Conservation (phyloP, 92 coral and sea anemone genomes). For the Phenganax stokvisi region DNA sequence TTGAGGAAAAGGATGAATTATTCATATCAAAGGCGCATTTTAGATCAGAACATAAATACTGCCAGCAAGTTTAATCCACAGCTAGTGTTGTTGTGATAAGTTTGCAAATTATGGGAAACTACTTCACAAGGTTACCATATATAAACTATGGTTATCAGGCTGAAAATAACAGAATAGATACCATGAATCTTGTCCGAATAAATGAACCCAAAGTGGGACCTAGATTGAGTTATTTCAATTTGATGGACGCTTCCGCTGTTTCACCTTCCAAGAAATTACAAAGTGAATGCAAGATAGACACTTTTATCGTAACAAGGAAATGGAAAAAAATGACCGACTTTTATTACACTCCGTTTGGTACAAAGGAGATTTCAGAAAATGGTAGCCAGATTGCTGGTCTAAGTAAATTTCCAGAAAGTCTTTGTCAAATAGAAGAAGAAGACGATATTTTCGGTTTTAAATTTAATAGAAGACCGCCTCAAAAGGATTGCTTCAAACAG, state of each 20-base stretch:
- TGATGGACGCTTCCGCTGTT: background rate
- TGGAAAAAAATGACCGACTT: background rate
- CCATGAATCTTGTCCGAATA: background rate
- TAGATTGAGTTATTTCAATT: background rate
- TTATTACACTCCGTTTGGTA: background rate
- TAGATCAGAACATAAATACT: background rate
- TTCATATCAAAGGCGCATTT: background rate
- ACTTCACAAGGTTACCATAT: constrained; percentile 8
- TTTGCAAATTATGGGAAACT: constrained; percentile 23
- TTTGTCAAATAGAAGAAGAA: background rate
- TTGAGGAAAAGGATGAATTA: background rate
- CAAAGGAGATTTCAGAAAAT: background rate
- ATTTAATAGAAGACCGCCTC: background rate
- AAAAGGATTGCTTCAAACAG: background rate
- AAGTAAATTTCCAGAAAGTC: background rate
- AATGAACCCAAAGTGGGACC: background rate
- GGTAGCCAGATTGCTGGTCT: background rate
- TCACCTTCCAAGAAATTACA: background rate
- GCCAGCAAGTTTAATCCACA: background rate
- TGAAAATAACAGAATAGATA: constrained; percentile 18
- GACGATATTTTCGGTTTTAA: background rate
- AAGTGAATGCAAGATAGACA: constrained; percentile 7
- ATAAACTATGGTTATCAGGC: background rate
- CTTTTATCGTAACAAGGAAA: background rate
- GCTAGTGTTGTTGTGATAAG: background rate